These are phyloP conservation scores for Palythoa caribaeorum DNA, from an alignment of 92 coral and sea anemone species.

Conservation along the genomic window DNA sequence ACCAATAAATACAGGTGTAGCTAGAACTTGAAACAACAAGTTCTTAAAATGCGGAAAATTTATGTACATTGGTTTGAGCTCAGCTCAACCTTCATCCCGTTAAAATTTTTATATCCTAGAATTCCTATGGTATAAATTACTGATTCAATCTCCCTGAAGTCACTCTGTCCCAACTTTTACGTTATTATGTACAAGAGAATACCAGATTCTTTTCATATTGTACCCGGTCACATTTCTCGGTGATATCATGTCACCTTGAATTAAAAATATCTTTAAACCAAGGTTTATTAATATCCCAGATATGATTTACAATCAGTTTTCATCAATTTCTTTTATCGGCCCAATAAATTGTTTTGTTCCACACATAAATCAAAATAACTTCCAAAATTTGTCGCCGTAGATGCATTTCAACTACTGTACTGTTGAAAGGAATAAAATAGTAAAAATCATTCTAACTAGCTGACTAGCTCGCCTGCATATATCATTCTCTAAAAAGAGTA, in stretches of 20 bases:
- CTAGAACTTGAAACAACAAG: background rate
- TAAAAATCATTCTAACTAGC: background rate
- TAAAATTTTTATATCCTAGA: conserved; percentile 35
- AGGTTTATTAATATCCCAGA: background rate
- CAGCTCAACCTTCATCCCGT: conserved; percentile 20
- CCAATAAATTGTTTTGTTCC: background rate
- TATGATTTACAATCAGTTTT: background rate
- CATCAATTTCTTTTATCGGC: background rate
- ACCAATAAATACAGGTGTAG: background rate
- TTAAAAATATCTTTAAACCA: background rate
- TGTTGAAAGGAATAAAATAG: background rate
- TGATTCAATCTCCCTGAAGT: conserved; percentile 19
- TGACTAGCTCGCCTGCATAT: background rate
- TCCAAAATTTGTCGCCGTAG: background rate
- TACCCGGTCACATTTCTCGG: background rate
- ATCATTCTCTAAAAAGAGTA: background rate
- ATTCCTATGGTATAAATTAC: conserved; percentile 27
- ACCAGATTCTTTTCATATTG: conserved; percentile 11
- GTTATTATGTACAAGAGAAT: conserved; percentile 33
- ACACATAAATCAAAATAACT: background rate
- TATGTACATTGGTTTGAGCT: conserved; percentile 38
- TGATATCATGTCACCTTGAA: background rate
- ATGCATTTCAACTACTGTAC: background rate
- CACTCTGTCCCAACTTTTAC: background rate
- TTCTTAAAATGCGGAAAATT: background rate